These are phyloP conservation scores for Himalopsyche phryganea DNA, from an alignment of 1,140 invertebrate species.

Conservation along the genomic window DNA sequence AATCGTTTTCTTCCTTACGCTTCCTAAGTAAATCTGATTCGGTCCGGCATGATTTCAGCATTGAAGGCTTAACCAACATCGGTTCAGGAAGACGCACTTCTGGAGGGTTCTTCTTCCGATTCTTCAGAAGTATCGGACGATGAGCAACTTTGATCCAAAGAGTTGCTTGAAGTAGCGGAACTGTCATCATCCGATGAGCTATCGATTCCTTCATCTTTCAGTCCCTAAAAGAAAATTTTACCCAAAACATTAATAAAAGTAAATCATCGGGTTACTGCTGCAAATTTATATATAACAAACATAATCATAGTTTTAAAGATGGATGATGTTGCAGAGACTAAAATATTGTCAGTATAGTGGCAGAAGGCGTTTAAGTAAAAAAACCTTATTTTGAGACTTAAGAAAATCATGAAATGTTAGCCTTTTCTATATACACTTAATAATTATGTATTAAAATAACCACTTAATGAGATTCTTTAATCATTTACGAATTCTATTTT, in stretches of 20 bases:
- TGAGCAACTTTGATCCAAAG: slow-evolving; percentile 50
- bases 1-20: slow-evolving; percentile 33
- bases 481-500: too few relatives aligned
- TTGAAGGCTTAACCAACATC: slow-evolving; percentile 42
- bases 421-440: too few relatives aligned
- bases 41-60: slow-evolving; percentile 46
- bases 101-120: slow-evolving; percentile 16
- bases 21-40: slow-evolving; percentile 43
- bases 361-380: too few relatives aligned
- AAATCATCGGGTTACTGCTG: not conserved
- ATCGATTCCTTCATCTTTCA: slow-evolving; percentile 52
- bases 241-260: not conserved
- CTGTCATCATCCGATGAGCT: slow-evolving; percentile 52
- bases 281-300: too few relatives aligned
- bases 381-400: too few relatives aligned
- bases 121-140: slow-evolving; percentile 48
- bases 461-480: too few relatives aligned
- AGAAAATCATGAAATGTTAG: too few relatives aligned
- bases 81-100: slow-evolving; percentile 27
- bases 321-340: too few relatives aligned
- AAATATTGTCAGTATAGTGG: too few relatives aligned
- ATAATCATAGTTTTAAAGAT: too few relatives aligned
- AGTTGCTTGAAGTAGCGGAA: slow-evolving; percentile 44
- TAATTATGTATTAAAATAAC: too few relatives aligned
- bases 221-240: slow-evolving; percentile 40